A percentile compares a stretch with the other conserved stretches of the same genome.
phyloP scores from a whole-genome alignment of 2,797 vertebrate genomes.

The Enteromius argenteus region DNA sequence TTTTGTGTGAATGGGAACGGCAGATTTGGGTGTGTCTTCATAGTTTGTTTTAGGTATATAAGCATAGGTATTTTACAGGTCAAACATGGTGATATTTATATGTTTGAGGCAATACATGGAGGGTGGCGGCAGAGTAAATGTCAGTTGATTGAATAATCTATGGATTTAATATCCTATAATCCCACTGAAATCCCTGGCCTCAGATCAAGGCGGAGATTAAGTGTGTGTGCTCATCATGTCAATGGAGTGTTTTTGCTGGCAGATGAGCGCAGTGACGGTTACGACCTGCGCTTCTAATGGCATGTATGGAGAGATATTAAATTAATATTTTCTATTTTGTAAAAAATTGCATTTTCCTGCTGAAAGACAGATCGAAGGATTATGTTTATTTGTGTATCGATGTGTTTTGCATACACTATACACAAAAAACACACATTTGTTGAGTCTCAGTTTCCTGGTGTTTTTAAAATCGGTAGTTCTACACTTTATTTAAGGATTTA shows the following conservation, averaged over 20 bases:
- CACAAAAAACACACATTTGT: neutral
- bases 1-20: conserved; percentile 11
- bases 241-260: conserved; percentile 50
- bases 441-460: neutral
- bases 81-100: neutral
- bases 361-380: neutral
- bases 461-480: neutral
- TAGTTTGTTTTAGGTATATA: neutral
- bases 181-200: conserved; percentile 72
- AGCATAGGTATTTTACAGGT: conserved; percentile 2
- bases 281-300: conserved; percentile 7
- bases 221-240: conserved; percentile 63
- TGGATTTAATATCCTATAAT: conserved; percentile 84
- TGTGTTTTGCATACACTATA: neutral
- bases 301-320: conserved; percentile 37
- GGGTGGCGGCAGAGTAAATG: conserved; percentile 62
- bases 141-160: conserved; percentile 83
- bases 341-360: neutral
- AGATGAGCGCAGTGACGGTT: neutral
- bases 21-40: conserved; percentile 10
- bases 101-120: conserved; percentile 7
- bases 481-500: neutral
- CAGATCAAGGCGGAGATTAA: conserved; percentile 72
- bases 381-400: neutral
- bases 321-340: neutral